Evolutionary conservation across 1,140 invertebrate species (phyloP).

Genomic region (Saxidomus purpurata): DNA sequence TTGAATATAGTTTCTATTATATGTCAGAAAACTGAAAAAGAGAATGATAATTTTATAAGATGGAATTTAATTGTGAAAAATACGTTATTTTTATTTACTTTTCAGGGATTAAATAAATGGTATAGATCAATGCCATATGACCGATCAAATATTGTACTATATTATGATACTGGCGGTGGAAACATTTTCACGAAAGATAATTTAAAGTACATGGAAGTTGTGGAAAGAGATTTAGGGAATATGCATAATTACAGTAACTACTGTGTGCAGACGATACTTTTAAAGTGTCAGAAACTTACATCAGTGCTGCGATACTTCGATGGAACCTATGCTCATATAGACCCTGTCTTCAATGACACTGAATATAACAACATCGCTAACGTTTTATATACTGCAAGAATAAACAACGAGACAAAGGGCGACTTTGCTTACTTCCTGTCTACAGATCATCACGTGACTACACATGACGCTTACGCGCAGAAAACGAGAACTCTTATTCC

Average conservation of each 20-base stretch:
- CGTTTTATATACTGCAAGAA: conserved; percentile 62
- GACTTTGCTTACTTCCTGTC: conserved; percentile 54
- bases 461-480: neutral
- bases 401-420: conserved; percentile 44
- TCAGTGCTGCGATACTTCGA: conserved; percentile 74
- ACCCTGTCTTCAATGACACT: conserved; percentile 69
- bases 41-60: no score
- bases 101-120: conserved; percentile 54
- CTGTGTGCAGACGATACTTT: conserved; percentile 41
- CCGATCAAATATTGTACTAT: conserved; percentile 50
- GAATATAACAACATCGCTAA: conserved; percentile 63
- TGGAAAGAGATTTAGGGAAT: conserved; percentile 61
- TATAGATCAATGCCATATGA: conserved; percentile 44
- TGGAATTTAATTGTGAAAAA: no score
- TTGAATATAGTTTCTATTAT: no score
- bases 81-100: neutral
- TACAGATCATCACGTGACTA: conserved; percentile 29
- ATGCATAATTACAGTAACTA: conserved; percentile 40
- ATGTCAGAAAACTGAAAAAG: no score
- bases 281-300: conserved; percentile 53
- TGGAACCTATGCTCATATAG: conserved; percentile 56
- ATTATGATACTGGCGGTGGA: conserved; percentile 50
- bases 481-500: conserved; percentile 41
- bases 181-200: conserved; percentile 69
- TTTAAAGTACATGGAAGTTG: conserved; percentile 50